Conservation (phyloP, 2,797 vertebrate species). For the Tenualosa ilisha region DNA sequence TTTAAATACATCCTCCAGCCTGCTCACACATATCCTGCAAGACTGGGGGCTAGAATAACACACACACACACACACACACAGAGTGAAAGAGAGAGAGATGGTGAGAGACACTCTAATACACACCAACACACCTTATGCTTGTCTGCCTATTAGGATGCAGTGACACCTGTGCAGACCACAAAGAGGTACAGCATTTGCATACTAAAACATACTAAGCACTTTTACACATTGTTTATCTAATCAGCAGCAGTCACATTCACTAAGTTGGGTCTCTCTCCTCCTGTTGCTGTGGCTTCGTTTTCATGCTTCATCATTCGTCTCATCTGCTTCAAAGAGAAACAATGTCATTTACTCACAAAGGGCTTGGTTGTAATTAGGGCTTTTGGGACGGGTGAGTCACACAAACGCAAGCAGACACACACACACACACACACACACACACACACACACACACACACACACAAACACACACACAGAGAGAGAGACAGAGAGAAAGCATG, state of each 20-base stretch:
- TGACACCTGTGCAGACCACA: neutral
- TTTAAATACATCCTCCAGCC: slow-evolving; percentile 17
- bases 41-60: neutral
- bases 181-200: neutral
- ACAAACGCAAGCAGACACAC: neutral
- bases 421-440: slow-evolving; percentile 22
- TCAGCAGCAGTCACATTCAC: neutral
- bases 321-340: slow-evolving; percentile 29
- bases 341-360: slow-evolving; percentile 41
- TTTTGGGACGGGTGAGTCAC: slow-evolving; percentile 39
- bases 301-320: slow-evolving; percentile 30
- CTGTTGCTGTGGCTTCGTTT: neutral
- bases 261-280: neutral
- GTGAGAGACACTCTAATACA: neutral
- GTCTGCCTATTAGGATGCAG: neutral
- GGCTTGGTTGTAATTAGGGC: slow-evolving; percentile 39
- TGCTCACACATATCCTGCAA: neutral
- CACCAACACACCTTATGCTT: neutral
- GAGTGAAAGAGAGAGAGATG: neutral
- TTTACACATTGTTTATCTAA: neutral
- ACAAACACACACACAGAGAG: slow-evolving; percentile 27
- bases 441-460: slow-evolving; percentile 26
- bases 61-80: slow-evolving; percentile 17
- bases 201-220: neutral
- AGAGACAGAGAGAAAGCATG: too few species aligned